Percentiles rank a stretch among this genome's conserved stretches.
These are phyloP conservation scores for Sigmodon hispidus DNA, from an alignment of 2,113 vertebrate species.

Conservation along the genomic window DNA sequence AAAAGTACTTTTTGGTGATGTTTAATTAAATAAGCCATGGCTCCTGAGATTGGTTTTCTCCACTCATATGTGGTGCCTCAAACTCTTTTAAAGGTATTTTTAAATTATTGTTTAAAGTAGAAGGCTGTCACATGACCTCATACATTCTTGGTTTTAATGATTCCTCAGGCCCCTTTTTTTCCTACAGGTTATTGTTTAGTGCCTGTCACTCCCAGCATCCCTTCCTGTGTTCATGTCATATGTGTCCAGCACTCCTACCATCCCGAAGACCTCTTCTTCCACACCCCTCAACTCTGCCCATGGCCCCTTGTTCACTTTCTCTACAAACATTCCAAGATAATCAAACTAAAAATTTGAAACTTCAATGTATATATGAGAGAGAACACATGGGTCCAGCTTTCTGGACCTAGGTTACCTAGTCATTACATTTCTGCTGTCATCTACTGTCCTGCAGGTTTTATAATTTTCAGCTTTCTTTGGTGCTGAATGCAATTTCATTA, in stretches of 20 bases:
- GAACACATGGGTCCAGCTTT: background rate
- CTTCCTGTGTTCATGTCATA: background rate
- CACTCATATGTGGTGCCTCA: background rate
- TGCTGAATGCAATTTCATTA: background rate
- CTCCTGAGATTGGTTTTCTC: background rate
- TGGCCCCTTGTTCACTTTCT: background rate
- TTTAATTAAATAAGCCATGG: background rate
- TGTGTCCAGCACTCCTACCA: too few relatives aligned
- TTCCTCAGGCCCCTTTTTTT: background rate
- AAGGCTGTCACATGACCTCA: background rate
- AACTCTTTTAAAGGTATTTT: background rate
- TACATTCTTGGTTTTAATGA: background rate
- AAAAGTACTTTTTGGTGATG: background rate
- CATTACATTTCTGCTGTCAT: background rate
- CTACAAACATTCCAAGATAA: background rate
- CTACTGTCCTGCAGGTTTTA: background rate
- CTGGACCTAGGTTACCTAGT: too few relatives aligned
- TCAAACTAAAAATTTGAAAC: background rate
- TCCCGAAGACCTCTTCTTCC: background rate
- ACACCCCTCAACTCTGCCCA: background rate
- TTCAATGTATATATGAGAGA: background rate
- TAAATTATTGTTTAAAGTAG: background rate
- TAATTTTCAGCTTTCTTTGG: background rate
- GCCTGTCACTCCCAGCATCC: too few relatives aligned
- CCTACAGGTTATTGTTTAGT: background rate